Conservation (phyloP, 2,888 invertebrate genomes). For the Heliconius ethilla region DNA sequence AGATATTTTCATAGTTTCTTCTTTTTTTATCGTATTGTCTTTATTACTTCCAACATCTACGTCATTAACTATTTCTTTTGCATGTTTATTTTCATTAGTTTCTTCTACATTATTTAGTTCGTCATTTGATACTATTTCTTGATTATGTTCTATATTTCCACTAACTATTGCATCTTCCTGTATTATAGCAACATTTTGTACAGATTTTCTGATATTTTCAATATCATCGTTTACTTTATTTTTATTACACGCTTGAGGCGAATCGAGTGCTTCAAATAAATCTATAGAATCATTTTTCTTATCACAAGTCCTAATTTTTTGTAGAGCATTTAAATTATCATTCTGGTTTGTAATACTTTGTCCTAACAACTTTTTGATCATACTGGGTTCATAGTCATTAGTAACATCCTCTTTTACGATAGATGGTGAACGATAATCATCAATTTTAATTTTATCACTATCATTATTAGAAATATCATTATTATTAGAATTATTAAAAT, state of each 20-base stretch:
- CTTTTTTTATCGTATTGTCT: neutral
- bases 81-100: neutral
- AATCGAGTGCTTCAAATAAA: constrained; percentile 58
- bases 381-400: constrained; percentile 58
- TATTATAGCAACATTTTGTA: constrained; percentile 52
- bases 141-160: constrained; percentile 29
- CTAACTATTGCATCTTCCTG: constrained; percentile 41
- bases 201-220: constrained; percentile 53
- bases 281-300: constrained; percentile 62
- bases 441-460: constrained; percentile 30
- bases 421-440: constrained; percentile 63
- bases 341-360: constrained; percentile 58
- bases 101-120: neutral
- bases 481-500: constrained; percentile 52
- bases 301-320: constrained; percentile 47
- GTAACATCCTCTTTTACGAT: constrained; percentile 61
- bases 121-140: neutral
- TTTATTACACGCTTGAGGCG: constrained; percentile 46
- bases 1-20: neutral
- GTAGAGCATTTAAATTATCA: constrained; percentile 48
- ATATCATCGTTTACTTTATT: constrained; percentile 42
- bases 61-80: neutral
- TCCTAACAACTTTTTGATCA: constrained; percentile 65
- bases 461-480: constrained; percentile 32
- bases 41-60: neutral